Evolutionary conservation across 2,888 invertebrate species (phyloP).

Genomic region (Disparrhopalites patrizii): DNA sequence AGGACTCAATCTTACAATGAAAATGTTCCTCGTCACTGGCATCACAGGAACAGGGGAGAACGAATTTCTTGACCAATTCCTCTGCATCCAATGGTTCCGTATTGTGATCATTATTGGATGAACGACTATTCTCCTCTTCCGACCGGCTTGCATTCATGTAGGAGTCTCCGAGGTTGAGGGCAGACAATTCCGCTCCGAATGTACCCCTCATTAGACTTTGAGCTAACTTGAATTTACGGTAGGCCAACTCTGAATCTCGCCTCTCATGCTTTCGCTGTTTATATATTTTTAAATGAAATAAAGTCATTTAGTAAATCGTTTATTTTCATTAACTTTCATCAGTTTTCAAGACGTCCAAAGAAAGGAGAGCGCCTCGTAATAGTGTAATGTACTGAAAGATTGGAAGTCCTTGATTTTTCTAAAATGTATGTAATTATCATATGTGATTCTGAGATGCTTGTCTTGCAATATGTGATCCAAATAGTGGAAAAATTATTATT

Average conservation of each 20-base stretch:
- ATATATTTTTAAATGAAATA: too few relatives aligned
- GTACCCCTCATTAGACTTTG: conserved; percentile 57
- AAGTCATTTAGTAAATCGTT: too few relatives aligned
- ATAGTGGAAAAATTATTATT: too few relatives aligned
- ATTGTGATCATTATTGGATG: conserved; percentile 38
- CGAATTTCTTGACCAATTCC: conserved; percentile 46
- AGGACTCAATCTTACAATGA: conserved; percentile 75
- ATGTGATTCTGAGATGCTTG: too few relatives aligned
- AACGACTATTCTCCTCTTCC: conserved; percentile 46
- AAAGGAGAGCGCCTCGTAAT: too few relatives aligned
- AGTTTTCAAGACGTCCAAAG: too few relatives aligned
- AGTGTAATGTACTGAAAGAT: too few relatives aligned
- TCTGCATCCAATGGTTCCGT: conserved; percentile 39
- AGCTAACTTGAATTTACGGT: conserved; percentile 67
- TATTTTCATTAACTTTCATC: too few relatives aligned
- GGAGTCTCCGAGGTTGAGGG: conserved; percentile 24
- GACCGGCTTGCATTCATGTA: conserved; percentile 34
- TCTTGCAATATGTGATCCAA: too few relatives aligned
- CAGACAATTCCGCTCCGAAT: conserved; percentile 41
- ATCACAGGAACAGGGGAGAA: conserved; percentile 47
- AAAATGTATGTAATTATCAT: too few relatives aligned
- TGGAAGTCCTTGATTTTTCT: too few relatives aligned
- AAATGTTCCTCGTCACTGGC: conserved; percentile 67
- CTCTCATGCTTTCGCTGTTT: conserved; percentile 82
- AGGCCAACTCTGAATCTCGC: conserved; percentile 83